These are phyloP conservation scores for Ramphastos sulfuratus DNA, from an alignment of 2,113 vertebrate species.

Conservation along the genomic window DNA sequence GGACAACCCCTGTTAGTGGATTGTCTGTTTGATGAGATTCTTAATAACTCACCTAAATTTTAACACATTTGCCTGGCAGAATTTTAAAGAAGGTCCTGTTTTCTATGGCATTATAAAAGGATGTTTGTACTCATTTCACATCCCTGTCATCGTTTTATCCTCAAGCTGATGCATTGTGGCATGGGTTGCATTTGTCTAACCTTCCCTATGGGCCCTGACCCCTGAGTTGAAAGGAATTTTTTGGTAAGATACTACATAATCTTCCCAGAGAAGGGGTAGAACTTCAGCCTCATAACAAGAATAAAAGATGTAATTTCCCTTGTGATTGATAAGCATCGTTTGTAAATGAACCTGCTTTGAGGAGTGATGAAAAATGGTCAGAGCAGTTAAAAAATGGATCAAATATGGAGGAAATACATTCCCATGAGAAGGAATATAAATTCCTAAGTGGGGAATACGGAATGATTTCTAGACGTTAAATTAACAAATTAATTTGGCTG, in stretches of 20 bases:
- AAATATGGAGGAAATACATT: background rate
- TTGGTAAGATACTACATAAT: background rate
- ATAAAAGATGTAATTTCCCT: background rate
- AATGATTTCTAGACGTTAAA: conserved; percentile 30
- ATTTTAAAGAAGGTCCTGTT: background rate
- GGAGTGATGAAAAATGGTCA: conserved; percentile 3
- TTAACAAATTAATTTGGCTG: conserved; percentile 53
- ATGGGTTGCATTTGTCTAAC: background rate
- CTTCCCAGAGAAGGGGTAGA: background rate
- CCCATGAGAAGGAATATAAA: background rate
- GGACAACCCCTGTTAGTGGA: background rate
- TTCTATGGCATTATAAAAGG: background rate
- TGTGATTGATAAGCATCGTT: background rate
- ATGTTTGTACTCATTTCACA: background rate
- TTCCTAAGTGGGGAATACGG: background rate
- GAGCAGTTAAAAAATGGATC: background rate
- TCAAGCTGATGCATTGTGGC: background rate
- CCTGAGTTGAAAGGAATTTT: background rate
- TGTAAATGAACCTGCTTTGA: conserved; percentile 24
- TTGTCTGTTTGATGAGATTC: background rate
- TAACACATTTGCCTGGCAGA: background rate
- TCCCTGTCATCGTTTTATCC: background rate
- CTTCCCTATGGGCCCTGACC: background rate
- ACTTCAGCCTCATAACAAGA: background rate
- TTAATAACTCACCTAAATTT: background rate